Base-by-base conservation (phyloP, 2,113 vertebrate genomes). In the Alouatta palliata region DNA sequence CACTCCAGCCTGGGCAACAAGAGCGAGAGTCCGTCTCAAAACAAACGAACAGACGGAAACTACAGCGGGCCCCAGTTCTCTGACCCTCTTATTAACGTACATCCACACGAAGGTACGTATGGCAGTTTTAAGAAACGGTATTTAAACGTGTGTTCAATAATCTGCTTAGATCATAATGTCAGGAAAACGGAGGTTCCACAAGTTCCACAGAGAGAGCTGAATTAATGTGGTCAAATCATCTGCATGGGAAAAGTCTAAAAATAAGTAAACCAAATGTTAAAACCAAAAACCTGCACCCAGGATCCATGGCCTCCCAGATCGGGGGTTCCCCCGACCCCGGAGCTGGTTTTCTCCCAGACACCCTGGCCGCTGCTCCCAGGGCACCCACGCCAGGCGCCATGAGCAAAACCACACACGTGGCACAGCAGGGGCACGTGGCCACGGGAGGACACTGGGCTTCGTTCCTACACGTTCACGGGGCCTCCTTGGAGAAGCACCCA, bases 321-420 rank as follows among this genome's bases (percentile, higher is more conserved):
- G 0, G 0, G 5, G 7, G 37, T 32, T 30, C 2, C 5, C 1
- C 70, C n/a, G 23, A 52, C 16, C 52, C 52, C 0, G 16, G 21
- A 1, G 30, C 64, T 23, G 8, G 54, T n/a, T 52, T 52, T 61
- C 25, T 91, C 76, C 40, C 5, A 17, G 16, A 12, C 1, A 52
- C 49, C 27, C 25, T 6, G 0, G 45, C 16, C 14, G 3, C n/a
- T 7, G 0, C 13, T 8, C n/a, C 61, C 61, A 64, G 61, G 61
- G 61, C 2, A 2, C 61, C 32, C 12, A 10, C 13, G 0, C 3
- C 40, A 12, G 32, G 16, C 3, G 43, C 1, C 8, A 21, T 35
- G 56, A 66, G 45, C 16, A 27, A 83, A 21, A 40, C 21, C 35
- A 54, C 40, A 23, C 13, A 19, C 4, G 43, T 2, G 4, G 25